Evolutionary conservation across 1,140 invertebrate species (phyloP).

Genomic region (Drosophila burlai): DNA sequence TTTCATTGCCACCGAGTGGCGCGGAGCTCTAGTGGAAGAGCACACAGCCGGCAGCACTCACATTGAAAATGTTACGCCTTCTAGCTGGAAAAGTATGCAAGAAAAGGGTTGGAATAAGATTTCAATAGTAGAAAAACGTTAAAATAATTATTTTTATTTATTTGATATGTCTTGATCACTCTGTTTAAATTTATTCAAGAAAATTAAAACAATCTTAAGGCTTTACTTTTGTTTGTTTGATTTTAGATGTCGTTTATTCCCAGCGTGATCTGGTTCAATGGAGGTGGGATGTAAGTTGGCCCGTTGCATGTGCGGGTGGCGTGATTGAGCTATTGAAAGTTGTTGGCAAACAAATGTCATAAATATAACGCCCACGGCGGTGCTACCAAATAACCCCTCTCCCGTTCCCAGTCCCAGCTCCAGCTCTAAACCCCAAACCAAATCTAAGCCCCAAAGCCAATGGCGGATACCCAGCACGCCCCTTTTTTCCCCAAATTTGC

Average conservation of each 20-base stretch:
- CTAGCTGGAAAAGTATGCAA: constrained; percentile 34
- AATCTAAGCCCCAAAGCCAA: constrained; percentile 12
- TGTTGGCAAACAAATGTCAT: constrained; percentile 83
- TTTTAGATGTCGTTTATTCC: neutral
- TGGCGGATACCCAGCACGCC: constrained; percentile 8
- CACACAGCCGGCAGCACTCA: constrained; percentile 70
- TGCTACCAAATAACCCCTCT: constrained; percentile 7
- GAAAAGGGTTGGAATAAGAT: neutral
- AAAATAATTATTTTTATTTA: too few species aligned
- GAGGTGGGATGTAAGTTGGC: constrained; percentile 5
- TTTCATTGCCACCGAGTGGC: constrained; percentile 83
- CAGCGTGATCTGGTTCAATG: constrained; percentile 3
- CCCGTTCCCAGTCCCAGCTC: neutral
- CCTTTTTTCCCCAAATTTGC: neutral
- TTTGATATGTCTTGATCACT: too few species aligned
- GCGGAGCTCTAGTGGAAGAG: constrained; percentile 66
- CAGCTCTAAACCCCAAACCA: neutral
- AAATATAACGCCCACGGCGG: constrained; percentile 71
- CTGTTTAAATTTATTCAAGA: too few species aligned
- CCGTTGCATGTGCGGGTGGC: constrained; percentile 62
- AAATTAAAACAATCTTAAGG: neutral
- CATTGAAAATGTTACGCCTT: constrained; percentile 73
- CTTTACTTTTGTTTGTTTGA: neutral
- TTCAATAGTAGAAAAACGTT: neutral
- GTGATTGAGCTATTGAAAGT: constrained; percentile 82